phyloP scores from a whole-genome alignment of 2,113 vertebrate species.

The Gavialis gangeticus region DNA sequence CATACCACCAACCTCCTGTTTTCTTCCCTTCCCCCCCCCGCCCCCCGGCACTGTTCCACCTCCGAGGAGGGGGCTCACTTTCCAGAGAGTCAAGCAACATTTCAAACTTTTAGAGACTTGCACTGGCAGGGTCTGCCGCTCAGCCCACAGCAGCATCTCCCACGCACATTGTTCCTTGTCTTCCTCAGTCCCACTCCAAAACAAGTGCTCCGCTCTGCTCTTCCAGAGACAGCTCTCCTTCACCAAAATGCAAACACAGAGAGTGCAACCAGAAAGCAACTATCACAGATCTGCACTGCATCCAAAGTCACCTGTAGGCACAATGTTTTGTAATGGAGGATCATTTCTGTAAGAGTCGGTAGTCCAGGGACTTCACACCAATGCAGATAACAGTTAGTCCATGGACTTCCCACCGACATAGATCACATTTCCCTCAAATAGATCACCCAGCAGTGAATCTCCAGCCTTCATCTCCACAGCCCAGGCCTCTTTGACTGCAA shows the following conservation, averaged over 20 bases:
- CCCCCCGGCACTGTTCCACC: too few species aligned
- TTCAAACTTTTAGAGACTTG: background rate
- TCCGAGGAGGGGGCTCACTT: background rate
- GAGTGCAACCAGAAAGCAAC: slow-evolving; percentile 15
- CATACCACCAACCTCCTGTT: too few species aligned
- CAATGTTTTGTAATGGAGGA: background rate
- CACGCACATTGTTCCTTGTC: background rate
- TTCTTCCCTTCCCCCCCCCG: too few species aligned
- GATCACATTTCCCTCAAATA: slow-evolving; percentile 3
- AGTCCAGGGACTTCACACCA: slow-evolving; percentile 19
- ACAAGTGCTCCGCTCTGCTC: background rate
- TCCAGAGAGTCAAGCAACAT: background rate
- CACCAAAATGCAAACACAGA: background rate
- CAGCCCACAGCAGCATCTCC: background rate
- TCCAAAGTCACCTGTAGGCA: slow-evolving; percentile 32
- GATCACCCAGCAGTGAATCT: background rate
- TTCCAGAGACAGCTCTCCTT: slow-evolving; percentile 45
- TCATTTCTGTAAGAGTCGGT: background rate
- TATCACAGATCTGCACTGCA: slow-evolving; percentile 43
- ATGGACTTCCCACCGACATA: slow-evolving; percentile 24
- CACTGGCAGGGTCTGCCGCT: background rate
- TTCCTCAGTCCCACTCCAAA: background rate
- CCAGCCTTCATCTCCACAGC: background rate
- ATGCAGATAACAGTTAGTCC: slow-evolving; percentile 3
- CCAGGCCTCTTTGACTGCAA: background rate